Percentiles rank a stretch among this genome's conserved stretches.
These are phyloP conservation scores for Ctenopoma kingsleyae DNA, from an alignment of 2,797 vertebrate species.

Conservation along the genomic window DNA sequence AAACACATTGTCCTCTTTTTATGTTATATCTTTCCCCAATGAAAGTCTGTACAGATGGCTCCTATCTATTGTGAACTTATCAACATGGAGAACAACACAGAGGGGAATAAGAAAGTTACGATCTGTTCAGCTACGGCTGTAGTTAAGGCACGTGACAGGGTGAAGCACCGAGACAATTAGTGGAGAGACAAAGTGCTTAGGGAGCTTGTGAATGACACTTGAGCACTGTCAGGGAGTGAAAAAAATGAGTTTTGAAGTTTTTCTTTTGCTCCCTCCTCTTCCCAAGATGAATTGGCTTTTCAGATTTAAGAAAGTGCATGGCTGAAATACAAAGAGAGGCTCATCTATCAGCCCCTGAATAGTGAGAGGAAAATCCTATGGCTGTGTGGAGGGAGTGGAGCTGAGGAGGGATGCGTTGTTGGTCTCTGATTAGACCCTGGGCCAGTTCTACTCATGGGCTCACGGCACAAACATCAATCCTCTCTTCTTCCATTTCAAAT, in stretches of 20 bases:
- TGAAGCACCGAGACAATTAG: slow-evolving; percentile 73
- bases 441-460: slow-evolving; percentile 74
- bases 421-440: slow-evolving; percentile 84
- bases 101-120: slow-evolving; percentile 26
- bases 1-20: slow-evolving; percentile 41
- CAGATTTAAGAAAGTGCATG: slow-evolving; percentile 86
- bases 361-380: slow-evolving; percentile 82
- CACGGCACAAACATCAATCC: slow-evolving; percentile 80
- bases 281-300: slow-evolving; percentile 86
- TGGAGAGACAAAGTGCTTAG: slow-evolving; percentile 72
- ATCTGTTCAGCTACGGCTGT: slow-evolving; percentile 44
- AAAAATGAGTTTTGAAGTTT: slow-evolving; percentile 72
- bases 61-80: slow-evolving; percentile 56
- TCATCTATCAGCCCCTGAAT: slow-evolving; percentile 85
- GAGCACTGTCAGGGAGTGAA: slow-evolving; percentile 53
- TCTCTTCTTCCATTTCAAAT: slow-evolving; percentile 79
- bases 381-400: slow-evolving; percentile 52
- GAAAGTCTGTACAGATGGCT: slow-evolving; percentile 30
- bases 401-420: slow-evolving; percentile 57
- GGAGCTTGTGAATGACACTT: slow-evolving; percentile 80
- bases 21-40: slow-evolving; percentile 29
- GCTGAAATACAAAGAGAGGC: slow-evolving; percentile 85
- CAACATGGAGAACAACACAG: slow-evolving; percentile 46
- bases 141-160: slow-evolving; percentile 64
- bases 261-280: slow-evolving; percentile 64